A percentile compares a stretch with the other conserved stretches of the same genome.
These are phyloP conservation scores for Sabatieria punctata DNA, from an alignment of 2,888 invertebrate genomes.

Conservation along the genomic window DNA sequence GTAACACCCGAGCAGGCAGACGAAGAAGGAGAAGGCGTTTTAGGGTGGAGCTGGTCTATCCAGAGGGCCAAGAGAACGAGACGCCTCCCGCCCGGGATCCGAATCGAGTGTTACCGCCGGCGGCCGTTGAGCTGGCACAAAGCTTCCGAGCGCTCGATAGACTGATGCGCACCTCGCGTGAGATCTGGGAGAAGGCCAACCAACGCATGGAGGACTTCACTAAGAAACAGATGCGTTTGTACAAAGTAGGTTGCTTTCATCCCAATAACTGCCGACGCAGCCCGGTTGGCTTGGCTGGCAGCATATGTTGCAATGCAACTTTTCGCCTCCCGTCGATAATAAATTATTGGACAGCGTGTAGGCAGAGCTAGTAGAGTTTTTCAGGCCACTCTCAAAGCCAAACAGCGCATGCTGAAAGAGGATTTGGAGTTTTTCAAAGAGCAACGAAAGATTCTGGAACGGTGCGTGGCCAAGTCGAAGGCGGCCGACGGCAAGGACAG, in stretches of 20 bases:
- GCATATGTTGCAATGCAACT: too few relatives aligned
- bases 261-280: too few relatives aligned
- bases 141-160: slow-evolving; percentile 3
- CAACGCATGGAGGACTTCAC: slow-evolving; percentile 9
- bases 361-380: too few relatives aligned
- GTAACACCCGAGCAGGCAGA: too few relatives aligned
- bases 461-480: slow-evolving; percentile 19
- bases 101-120: slow-evolving; percentile 1
- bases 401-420: slow-evolving; percentile 37
- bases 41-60: neutral
- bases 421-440: slow-evolving; percentile 40
- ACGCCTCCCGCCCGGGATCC: neutral
- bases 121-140: slow-evolving; percentile 7
- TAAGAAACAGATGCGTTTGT: slow-evolving; percentile 8
- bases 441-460: slow-evolving; percentile 33
- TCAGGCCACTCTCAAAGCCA: slow-evolving; percentile 35
- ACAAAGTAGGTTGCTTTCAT: slow-evolving; percentile 7
- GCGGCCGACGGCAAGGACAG: too few relatives aligned
- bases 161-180: slow-evolving; percentile 6
- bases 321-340: too few relatives aligned
- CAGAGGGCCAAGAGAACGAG: neutral
- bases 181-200: slow-evolving; percentile 11
- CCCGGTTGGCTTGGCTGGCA: too few relatives aligned
- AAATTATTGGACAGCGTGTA: too few relatives aligned
- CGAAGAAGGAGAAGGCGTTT: neutral